phyloP scores from a whole-genome alignment of 2,888 invertebrate species.

The Horisme vitalbata region DNA sequence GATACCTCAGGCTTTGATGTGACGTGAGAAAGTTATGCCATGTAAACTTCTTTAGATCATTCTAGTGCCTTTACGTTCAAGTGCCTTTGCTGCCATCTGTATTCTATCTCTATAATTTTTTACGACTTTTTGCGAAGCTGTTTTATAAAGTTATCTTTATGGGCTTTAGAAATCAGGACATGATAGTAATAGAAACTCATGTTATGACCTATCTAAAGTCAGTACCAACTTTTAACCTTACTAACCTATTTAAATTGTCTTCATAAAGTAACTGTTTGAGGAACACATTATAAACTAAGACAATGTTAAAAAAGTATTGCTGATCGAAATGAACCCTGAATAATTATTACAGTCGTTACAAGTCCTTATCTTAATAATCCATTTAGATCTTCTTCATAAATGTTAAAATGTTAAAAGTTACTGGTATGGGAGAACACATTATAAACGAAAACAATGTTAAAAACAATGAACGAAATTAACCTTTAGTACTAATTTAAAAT shows the following conservation, averaged over 20 bases:
- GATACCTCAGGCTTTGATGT: slow-evolving; percentile 27
- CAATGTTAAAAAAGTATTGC: too few species aligned
- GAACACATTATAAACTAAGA: too few species aligned
- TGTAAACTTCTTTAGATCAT: slow-evolving; percentile 10
- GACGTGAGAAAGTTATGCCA: slow-evolving; percentile 22
- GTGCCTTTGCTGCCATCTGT: slow-evolving; percentile 11
- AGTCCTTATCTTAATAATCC: too few species aligned
- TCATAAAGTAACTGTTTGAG: too few species aligned
- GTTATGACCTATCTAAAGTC: too few species aligned
- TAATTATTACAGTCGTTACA: too few species aligned
- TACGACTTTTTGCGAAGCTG: not conserved
- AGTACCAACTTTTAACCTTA: too few species aligned
- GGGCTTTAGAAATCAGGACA: slow-evolving; percentile 1
- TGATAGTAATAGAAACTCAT: too few species aligned
- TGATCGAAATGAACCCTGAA: too few species aligned
- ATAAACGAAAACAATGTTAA: not conserved
- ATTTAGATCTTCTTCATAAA: too few species aligned
- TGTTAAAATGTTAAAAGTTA: too few species aligned
- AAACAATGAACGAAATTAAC: not conserved
- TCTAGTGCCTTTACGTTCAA: slow-evolving; percentile 10
- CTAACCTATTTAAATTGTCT: too few species aligned
- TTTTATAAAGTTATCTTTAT: slow-evolving; percentile 1
- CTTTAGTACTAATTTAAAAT: not conserved
- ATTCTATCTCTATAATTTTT: slow-evolving; percentile 16
- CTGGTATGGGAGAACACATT: not conserved